Percentiles rank a stretch among this genome's conserved stretches.
Evolutionary conservation across 2,888 invertebrate species (phyloP).

Genomic region (Papilio demoleus): DNA sequence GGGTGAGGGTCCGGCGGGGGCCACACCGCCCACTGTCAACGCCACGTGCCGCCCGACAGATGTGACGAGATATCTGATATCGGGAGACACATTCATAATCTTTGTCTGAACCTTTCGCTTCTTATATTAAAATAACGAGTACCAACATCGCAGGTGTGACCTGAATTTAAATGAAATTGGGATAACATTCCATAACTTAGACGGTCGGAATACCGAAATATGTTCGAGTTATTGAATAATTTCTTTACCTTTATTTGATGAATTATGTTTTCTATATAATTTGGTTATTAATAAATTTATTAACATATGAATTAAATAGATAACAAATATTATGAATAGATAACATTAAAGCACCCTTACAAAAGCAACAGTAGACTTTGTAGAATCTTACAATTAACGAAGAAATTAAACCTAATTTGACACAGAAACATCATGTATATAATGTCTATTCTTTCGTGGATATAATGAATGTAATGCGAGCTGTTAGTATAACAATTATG

Average conservation of each 20-base stretch:
- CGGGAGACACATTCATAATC: constrained; percentile 83
- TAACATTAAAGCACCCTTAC: background rate
- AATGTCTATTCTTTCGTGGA: constrained; percentile 66
- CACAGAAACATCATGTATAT: background rate
- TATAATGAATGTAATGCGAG: constrained; percentile 77
- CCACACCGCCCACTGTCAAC: constrained; percentile 71
- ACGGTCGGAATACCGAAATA: constrained; percentile 27
- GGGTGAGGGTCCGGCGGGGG: constrained; percentile 44
- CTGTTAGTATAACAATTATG: constrained; percentile 77
- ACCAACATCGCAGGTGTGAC: constrained; percentile 69
- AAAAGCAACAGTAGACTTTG: background rate
- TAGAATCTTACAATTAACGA: too few relatives aligned
- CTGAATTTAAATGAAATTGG: constrained; percentile 41
- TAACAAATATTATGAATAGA: background rate
- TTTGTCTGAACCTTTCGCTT: constrained; percentile 74
- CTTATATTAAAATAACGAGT: constrained; percentile 77
- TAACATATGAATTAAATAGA: background rate
- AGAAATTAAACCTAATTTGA: too few relatives aligned
- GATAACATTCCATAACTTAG: constrained; percentile 52
- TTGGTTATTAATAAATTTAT: background rate
- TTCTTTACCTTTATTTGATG: background rate
- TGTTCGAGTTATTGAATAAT: background rate
- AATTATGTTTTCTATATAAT: background rate
- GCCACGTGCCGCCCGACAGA: constrained; percentile 80
- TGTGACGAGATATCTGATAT: constrained; percentile 82